Conservation (phyloP, 2,113 vertebrate genomes). For the Leuciscus idus region DNA sequence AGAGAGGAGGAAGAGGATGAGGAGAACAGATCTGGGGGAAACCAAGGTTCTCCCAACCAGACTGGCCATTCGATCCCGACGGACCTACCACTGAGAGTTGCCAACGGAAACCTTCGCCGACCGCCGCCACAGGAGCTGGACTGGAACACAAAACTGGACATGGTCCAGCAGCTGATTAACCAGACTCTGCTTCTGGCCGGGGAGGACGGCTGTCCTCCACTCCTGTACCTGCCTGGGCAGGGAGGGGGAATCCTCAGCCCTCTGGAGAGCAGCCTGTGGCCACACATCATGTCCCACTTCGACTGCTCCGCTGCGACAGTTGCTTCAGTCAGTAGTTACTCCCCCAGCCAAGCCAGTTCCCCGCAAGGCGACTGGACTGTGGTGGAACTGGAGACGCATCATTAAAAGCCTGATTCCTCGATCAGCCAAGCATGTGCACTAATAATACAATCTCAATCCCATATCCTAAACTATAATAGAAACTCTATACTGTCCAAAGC, state of each 20-base stretch:
- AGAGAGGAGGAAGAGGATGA: constrained; percentile 73
- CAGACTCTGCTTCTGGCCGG: constrained; percentile 82
- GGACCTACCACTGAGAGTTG: constrained; percentile 51
- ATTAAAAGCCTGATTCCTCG: constrained; percentile 49
- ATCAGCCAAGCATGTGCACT: not conserved
- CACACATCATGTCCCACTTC: constrained; percentile 80
- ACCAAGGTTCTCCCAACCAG: not conserved
- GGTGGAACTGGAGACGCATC: constrained; percentile 89
- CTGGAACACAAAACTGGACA: constrained; percentile 79
- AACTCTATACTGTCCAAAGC: not conserved
- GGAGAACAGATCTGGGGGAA: not conserved
- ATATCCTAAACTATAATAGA: not conserved
- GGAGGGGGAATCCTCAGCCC: constrained; percentile 78
- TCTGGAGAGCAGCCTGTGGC: constrained; percentile 85
- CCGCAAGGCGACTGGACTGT: constrained; percentile 87
- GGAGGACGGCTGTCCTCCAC: constrained; percentile 68
- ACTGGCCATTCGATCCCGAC: not conserved
- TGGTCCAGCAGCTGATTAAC: constrained; percentile 89
- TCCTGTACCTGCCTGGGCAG: constrained; percentile 72
- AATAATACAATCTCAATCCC: not conserved
- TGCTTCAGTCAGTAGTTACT: constrained; percentile 88
- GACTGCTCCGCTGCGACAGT: constrained; percentile 82
- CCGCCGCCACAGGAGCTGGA: constrained; percentile 71
- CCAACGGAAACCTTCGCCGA: constrained; percentile 63
- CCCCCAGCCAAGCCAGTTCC: constrained; percentile 77